Evolutionary conservation across 2,113 vertebrate species (phyloP).

Genomic region (Channa argus): DNA sequence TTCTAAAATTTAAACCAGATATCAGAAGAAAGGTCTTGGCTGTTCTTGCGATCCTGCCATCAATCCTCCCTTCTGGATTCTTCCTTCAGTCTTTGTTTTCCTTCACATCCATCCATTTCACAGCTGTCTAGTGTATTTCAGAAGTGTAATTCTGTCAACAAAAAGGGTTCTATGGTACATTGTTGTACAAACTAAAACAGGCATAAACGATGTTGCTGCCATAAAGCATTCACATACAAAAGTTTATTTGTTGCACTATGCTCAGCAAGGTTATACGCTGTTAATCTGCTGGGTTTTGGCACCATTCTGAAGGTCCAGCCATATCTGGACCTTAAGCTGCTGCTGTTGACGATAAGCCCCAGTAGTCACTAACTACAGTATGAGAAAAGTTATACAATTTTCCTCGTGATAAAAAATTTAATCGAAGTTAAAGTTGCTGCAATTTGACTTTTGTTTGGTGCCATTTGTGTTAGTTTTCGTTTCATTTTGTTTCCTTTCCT

Average conservation of each 20-base stretch:
- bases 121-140: constrained; percentile 22
- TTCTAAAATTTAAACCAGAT: constrained; percentile 47
- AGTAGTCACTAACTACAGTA: neutral
- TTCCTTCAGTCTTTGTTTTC: neutral
- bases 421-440: too few species aligned
- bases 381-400: neutral
- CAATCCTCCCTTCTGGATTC: constrained; percentile 4
- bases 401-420: neutral
- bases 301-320: neutral
- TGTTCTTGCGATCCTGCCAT: constrained; percentile 5
- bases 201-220: constrained; percentile 7
- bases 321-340: neutral
- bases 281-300: constrained; percentile 4
- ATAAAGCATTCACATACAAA: constrained; percentile 10
- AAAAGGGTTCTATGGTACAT: constrained; percentile 7
- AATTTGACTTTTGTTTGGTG: too few species aligned
- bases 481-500: too few species aligned
- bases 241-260: constrained; percentile 25
- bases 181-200: constrained; percentile 24
- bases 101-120: constrained; percentile 27
- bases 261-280: neutral
- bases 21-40: constrained; percentile 22
- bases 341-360: too few species aligned
- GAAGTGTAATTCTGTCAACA: neutral
- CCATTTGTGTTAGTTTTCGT: too few species aligned